These are phyloP conservation scores for Vipera latastei DNA, from an alignment of 2,797 vertebrate genomes.

Conservation along the genomic window DNA sequence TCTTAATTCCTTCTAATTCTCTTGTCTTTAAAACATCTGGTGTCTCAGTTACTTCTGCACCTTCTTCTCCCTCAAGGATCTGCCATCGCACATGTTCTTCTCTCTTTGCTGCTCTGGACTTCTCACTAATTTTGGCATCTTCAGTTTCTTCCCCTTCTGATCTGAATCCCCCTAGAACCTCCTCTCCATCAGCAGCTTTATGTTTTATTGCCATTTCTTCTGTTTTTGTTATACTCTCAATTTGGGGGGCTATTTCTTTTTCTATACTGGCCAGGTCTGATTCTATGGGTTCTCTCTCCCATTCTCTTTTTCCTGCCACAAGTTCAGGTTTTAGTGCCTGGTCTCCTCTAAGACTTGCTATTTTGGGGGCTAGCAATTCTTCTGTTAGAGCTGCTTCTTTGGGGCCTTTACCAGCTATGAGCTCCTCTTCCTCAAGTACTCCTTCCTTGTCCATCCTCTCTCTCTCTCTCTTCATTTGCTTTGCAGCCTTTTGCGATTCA, in stretches of 20 bases:
- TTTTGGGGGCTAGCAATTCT: not conserved
- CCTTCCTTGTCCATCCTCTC: not conserved
- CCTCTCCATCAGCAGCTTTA: rapidly evolving
- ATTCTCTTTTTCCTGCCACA: rapidly evolving
- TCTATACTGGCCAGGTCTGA: not conserved
- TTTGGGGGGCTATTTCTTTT: not conserved
- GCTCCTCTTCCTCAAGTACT: not conserved
- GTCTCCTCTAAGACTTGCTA: rapidly evolving
- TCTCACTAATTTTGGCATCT: not conserved
- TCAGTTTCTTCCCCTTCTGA: rapidly evolving
- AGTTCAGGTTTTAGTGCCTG: not conserved
- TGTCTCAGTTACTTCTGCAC: not conserved
- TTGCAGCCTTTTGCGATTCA: constrained; percentile 3
- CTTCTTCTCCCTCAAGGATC: not conserved
- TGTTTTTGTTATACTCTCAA: not conserved
- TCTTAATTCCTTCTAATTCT: not conserved
- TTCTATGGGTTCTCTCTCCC: not conserved
- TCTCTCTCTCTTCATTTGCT: not conserved
- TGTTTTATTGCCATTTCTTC: not conserved
- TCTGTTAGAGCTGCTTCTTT: not conserved
- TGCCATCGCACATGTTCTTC: not conserved
- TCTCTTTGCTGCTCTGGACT: no score
- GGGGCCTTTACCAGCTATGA: not conserved
- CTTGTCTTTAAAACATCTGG: not conserved
- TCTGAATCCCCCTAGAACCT: not conserved